These are phyloP conservation scores for Quadroppia sp. DNA, from an alignment of 2,888 invertebrate species.

Conservation along the genomic window DNA sequence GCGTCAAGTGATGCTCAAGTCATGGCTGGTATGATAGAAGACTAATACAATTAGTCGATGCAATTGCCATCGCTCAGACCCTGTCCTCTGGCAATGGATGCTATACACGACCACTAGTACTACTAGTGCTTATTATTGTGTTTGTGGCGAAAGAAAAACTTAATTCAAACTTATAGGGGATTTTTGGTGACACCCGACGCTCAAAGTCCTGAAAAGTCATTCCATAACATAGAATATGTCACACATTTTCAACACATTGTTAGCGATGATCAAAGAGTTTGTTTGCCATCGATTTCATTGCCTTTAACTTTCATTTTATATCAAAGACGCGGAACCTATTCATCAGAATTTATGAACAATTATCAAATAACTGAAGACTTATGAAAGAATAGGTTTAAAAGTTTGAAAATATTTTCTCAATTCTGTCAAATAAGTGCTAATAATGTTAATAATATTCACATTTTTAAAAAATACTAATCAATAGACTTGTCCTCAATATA, in stretches of 20 bases:
- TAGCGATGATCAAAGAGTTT: slow-evolving; percentile 21
- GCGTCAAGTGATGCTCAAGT: slow-evolving; percentile 24
- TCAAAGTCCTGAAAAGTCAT: neutral
- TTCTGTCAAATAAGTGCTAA: no score
- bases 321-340: slow-evolving; percentile 14
- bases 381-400: no score
- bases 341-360: no score
- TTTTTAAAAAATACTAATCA: no score
- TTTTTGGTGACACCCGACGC: slow-evolving; percentile 25
- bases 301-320: neutral
- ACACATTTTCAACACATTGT: slow-evolving; percentile 20
- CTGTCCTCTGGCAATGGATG: slow-evolving; percentile 27
- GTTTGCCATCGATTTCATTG: slow-evolving; percentile 15
- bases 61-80: neutral
- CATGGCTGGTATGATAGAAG: slow-evolving; percentile 3
- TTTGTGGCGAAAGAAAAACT: slow-evolving; percentile 28
- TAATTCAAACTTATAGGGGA: slow-evolving; percentile 26
- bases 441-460: no score
- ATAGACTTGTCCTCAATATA: no score
- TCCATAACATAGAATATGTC: neutral
- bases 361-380: no score
- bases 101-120: neutral
- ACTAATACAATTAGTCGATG: slow-evolving; percentile 20
- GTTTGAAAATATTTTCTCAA: no score
- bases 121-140: slow-evolving; percentile 9